Base-by-base conservation (phyloP, 2,888 invertebrate species). In the Litoditis marina region DNA sequence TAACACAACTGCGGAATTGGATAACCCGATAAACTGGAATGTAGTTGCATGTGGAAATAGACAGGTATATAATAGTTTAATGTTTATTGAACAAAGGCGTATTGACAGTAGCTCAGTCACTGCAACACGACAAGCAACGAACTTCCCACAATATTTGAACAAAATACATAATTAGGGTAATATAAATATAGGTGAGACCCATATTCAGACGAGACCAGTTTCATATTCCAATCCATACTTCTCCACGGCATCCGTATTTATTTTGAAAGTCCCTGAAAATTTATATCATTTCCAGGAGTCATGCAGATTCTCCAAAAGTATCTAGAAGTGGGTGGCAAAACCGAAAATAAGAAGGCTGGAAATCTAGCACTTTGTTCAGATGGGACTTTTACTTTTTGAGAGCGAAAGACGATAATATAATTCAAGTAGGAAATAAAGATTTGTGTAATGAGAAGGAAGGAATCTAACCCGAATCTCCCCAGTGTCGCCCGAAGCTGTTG, bases 161-260 rank as follows among this genome's bases (percentile, higher is more conserved):
- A n/a, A 53, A 30, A 53, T 25, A 30, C 32, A 30, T 30, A 32
- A 53, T n/a, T 53, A n/a, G n/a, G 6, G 28, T 19, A 13, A 31
- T 25, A 11, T 44, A 16, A 22, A 44, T 11, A 22, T 44, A 11
- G 7, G 22, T 39, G 22, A 2, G 6, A n/a, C n/a, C n/a, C n/a
- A n/a, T n/a, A n/a, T n/a, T 60, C 30, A 73, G 36, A 73, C 69
- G 28, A 81, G 68, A 3, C 75, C 81, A 27, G 81, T 78, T 62
- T 81, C 81, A 63, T 78, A 81, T 61, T 81, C 81, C 51, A 81
- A 69, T 27, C 81, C 81, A 57, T 77, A 82, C 42, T 76, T 71
- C 60, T 81, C 81, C 69, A 81, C 74, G 32, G 77, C 68, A 30
- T 76, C 68, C 13, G 79, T 76, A 60, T 81, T 81, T 63, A 81